Evolutionary conservation across 2,797 vertebrate species (phyloP), one percentile per base, ranked within the genome.

Genomic region (Aythya fuligula): DNA sequence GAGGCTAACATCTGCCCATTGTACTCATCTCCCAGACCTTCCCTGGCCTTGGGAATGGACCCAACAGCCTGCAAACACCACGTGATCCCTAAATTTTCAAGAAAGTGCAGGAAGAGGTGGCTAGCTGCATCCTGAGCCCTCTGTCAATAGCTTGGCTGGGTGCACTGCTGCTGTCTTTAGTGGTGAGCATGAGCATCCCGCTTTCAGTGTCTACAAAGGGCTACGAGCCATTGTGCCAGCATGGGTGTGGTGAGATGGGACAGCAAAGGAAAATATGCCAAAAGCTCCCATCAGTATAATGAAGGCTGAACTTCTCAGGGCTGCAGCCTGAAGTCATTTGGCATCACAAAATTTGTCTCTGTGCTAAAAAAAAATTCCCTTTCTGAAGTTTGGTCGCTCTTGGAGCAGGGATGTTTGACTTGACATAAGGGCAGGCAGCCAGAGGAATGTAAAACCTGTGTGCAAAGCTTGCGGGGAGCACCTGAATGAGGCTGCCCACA

Each of bases 231-330:
- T 19, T 79, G 43, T 65, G 61, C 21, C 38, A 84, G 85, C 92
- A 70, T 24, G n/a, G 83, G 62, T 49, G 76, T 4, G 67, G 91
- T 7, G 82, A 75, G 69, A 47, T 2, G 1, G 11, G 38, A 64
- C 11, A 38, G 61, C 17, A 28, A 41, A 64, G 18, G 51, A 93
- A 87, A 45, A 66, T 47, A 13, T 11, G 86, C 65, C 80, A 76
- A 69, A 75, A 95, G 81, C 86, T 96, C 93, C 94, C 89, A 83
- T 87, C n/a, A n/a, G n/a, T 80, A 75, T 89, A 93, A 90, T 56
- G 65, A 2, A 18, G 76, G 86, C 84, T 8, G 5, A 41, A 82
- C 69, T 62, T 57, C 1, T 34, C 87, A 78, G 70, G 79, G 62
- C 83, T 72, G 72, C 43, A 69, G 73, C 69, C 75, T 2, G 70